Conservation (phyloP, 2,888 invertebrate species). For the Gnatocerus cornutus region DNA sequence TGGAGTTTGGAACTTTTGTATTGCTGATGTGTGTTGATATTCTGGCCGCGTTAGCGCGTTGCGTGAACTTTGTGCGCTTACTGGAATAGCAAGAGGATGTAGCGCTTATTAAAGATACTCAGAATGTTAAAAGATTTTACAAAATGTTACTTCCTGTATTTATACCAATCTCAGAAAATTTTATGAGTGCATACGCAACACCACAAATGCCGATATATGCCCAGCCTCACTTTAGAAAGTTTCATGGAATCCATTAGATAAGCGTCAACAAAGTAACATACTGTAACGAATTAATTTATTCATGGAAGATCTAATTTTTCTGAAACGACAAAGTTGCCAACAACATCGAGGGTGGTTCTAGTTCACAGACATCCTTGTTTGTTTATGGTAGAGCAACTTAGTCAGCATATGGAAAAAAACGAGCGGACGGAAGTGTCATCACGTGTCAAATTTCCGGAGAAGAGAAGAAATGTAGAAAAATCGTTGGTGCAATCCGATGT, state of each 20-base stretch:
- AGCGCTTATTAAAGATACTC: background rate
- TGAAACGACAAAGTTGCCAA: background rate
- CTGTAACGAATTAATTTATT: background rate
- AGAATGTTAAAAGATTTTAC: too few relatives aligned
- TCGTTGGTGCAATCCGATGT: background rate
- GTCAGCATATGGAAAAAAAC: conserved; percentile 1
- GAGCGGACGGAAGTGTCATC: conserved; percentile 4
- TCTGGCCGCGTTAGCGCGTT: conserved; percentile 15
- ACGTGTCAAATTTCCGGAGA: background rate
- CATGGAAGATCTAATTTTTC: background rate
- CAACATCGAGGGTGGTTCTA: background rate
- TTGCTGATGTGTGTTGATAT: conserved; percentile 18
- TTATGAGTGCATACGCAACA: too few relatives aligned
- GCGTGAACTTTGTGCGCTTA: conserved; percentile 16
- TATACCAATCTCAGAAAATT: too few relatives aligned
- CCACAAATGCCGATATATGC: background rate
- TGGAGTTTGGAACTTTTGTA: conserved; percentile 16
- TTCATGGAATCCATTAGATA: conserved; percentile 1
- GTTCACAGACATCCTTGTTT: background rate
- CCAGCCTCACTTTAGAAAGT: background rate
- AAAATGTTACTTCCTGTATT: too few relatives aligned
- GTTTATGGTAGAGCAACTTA: background rate
- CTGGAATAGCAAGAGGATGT: background rate
- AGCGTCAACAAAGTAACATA: background rate
- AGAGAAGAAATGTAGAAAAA: background rate